phyloP scores from a whole-genome alignment of 1,140 invertebrate species.

The Hypsibius dujardini region DNA sequence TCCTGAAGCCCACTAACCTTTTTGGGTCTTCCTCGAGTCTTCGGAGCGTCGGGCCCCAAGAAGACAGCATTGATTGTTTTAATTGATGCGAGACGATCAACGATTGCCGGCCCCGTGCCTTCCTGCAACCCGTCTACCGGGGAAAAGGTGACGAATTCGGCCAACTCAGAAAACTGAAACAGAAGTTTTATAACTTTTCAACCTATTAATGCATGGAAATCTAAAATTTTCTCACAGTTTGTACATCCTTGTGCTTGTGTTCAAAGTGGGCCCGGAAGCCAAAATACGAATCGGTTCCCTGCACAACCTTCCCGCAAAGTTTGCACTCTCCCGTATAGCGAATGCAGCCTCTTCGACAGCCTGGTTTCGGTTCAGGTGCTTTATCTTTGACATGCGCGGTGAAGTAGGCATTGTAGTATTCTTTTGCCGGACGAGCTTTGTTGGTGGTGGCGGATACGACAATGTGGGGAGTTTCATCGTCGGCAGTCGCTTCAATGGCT shows the following conservation, averaged over 20 bases:
- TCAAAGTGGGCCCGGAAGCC: not conserved
- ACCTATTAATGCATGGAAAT: too few species aligned
- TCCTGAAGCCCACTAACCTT: not conserved
- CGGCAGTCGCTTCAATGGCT: not conserved
- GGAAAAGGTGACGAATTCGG: too few species aligned
- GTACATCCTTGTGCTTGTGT: constrained; percentile 5
- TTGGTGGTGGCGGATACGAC: constrained; percentile 38
- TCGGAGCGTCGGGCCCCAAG: constrained; percentile 86
- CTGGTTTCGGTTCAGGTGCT: too few species aligned
- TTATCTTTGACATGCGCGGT: too few species aligned
- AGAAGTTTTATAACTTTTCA: too few species aligned
- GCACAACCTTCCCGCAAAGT: not conserved
- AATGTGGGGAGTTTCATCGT: constrained; percentile 41
- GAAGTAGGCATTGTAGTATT: too few species aligned
- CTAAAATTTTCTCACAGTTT: not conserved
- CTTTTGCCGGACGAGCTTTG: too few species aligned
- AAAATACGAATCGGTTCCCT: not conserved
- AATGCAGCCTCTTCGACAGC: not conserved
- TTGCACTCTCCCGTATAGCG: not conserved
- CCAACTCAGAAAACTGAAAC: too few species aligned
- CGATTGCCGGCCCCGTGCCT: too few species aligned
- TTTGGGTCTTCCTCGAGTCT: constrained; percentile 35
- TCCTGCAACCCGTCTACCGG: too few species aligned
- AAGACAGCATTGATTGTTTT: too few species aligned
- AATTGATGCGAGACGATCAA: too few species aligned